A percentile compares a stretch with the other conserved stretches of the same genome.
Conservation (phyloP, 2,113 vertebrate genomes). For the Piprites chloris region DNA sequence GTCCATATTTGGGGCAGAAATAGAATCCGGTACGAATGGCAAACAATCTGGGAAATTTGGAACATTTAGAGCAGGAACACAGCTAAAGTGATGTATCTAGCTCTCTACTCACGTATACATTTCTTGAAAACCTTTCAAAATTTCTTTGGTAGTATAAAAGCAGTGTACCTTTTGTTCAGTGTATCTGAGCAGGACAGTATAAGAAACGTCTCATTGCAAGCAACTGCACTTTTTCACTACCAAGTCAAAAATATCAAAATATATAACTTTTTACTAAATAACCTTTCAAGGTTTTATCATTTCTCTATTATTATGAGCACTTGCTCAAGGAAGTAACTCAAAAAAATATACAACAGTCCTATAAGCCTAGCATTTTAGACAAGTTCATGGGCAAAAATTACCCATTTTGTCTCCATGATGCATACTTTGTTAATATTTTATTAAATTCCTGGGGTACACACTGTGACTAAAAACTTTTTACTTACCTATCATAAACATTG, state of each 20-base stretch:
- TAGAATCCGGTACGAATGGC: neutral
- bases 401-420: neutral
- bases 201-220: neutral
- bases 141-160: neutral
- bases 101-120: neutral
- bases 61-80: neutral
- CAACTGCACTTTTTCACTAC: neutral
- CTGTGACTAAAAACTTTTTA: neutral
- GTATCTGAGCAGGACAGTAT: neutral
- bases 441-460: neutral
- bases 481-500: constrained; percentile 97
- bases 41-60: neutral
- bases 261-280: neutral
- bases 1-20: neutral
- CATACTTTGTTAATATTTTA: neutral
- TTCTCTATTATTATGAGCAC: neutral
- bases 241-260: neutral
- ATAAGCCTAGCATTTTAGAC: neutral
- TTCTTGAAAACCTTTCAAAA: neutral
- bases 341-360: neutral
- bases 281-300: neutral
- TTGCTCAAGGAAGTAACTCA: neutral
- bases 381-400: neutral
- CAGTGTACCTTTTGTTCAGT: neutral
- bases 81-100: neutral